Evolutionary conservation across 2,113 vertebrate species (phyloP).

Genomic region (Gymnogyps californianus): DNA sequence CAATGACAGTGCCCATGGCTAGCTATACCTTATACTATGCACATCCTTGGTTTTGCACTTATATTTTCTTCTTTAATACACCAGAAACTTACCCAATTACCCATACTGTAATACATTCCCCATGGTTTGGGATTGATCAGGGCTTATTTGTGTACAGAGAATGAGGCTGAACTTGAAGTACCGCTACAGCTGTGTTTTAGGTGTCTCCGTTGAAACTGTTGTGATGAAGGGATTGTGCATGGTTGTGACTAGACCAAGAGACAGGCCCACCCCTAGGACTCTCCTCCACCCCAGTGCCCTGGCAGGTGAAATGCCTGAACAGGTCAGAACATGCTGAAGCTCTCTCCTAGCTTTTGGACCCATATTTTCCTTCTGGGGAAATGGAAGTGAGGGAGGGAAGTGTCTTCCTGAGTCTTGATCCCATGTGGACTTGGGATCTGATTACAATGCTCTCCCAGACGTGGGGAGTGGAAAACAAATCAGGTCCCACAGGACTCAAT

Average conservation of each 20-base stretch:
- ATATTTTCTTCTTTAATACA: background rate
- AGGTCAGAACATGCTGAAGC: background rate
- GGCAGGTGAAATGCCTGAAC: background rate
- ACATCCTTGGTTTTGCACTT: background rate
- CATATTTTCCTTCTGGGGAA: background rate
- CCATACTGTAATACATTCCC: background rate
- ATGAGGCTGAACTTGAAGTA: background rate
- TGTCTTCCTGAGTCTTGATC: background rate
- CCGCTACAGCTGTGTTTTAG: background rate
- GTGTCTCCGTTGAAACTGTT: background rate
- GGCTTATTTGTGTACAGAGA: background rate
- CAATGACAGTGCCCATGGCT: background rate
- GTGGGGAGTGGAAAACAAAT: background rate
- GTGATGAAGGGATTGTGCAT: rapidly evolving
- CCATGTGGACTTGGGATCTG: background rate
- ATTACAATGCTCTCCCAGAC: rapidly evolving
- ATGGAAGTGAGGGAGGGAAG: background rate
- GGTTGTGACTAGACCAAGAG: background rate
- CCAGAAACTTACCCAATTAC: background rate
- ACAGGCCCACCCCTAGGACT: rapidly evolving
- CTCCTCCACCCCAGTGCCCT: background rate
- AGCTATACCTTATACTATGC: background rate
- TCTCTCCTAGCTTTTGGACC: background rate
- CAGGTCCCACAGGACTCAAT: background rate
- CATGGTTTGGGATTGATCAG: background rate